These are phyloP conservation scores for Perca flavescens DNA, from an alignment of 2,113 vertebrate species.

Conservation along the genomic window DNA sequence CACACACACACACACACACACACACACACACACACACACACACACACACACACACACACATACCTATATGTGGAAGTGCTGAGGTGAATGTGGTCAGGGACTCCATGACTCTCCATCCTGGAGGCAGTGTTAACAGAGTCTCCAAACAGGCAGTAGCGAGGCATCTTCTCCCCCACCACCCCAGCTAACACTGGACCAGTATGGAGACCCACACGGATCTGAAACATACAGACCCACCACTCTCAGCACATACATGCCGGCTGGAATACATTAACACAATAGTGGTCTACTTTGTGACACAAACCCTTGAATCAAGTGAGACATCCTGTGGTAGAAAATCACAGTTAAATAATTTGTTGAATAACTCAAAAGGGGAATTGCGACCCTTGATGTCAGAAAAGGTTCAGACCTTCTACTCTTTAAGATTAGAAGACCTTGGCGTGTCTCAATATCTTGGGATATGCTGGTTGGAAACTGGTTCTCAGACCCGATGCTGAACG, in stretches of 20 bases:
- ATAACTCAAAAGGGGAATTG: neutral
- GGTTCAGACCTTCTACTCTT: neutral
- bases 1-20: too few species aligned
- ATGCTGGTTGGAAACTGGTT: neutral
- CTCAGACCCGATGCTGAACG: neutral
- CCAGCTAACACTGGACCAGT: slow-evolving; percentile 83
- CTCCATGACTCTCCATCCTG: slow-evolving; percentile 84
- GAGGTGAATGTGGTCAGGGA: slow-evolving; percentile 83
- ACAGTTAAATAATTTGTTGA: neutral
- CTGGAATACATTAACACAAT: neutral
- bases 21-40: too few species aligned
- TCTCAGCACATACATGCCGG: neutral
- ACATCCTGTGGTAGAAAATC: neutral
- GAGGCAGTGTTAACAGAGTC: slow-evolving; percentile 87
- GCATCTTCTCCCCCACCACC: slow-evolving; percentile 87
- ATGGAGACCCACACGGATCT: slow-evolving; percentile 85
- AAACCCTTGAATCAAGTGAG: neutral
- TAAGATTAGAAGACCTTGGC: neutral
- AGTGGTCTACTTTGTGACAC: too few species aligned
- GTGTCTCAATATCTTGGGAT: neutral
- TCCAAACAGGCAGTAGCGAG: slow-evolving; percentile 84
- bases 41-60: neutral
- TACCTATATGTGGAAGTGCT: slow-evolving; percentile 80
- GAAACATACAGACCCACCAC: neutral
- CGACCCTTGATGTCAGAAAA: neutral